Conservation (phyloP, 2,888 invertebrate genomes). For the Philonicus albiceps region DNA sequence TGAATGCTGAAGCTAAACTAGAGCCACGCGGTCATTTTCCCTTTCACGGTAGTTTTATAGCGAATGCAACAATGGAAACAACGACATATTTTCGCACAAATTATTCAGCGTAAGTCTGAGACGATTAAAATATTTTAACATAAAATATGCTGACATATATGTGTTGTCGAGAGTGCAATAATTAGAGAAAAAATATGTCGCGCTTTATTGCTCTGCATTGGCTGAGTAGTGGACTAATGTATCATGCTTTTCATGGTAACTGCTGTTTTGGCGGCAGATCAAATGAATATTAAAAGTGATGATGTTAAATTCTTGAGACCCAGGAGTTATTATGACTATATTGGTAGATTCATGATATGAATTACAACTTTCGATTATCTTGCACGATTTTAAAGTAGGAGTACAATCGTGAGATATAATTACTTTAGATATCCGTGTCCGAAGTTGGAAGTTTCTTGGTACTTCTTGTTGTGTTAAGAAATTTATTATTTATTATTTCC, state of each 20-base stretch:
- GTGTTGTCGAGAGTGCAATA: background rate
- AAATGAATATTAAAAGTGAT: background rate
- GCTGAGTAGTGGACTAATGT: background rate
- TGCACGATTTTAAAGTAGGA: background rate
- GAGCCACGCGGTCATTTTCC: background rate
- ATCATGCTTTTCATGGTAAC: background rate
- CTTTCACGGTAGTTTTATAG: constrained; percentile 3
- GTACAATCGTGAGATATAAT: background rate
- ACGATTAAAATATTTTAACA: constrained; percentile 36
- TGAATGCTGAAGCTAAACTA: background rate
- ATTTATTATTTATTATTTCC: background rate
- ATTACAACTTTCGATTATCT: background rate
- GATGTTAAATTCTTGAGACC: background rate
- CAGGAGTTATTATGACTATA: background rate
- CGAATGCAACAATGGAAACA: constrained; percentile 13
- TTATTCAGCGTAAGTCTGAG: constrained; percentile 19
- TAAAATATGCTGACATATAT: constrained; percentile 19
- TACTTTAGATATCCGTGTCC: too few species aligned
- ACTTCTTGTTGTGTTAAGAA: too few species aligned
- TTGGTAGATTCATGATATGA: background rate
- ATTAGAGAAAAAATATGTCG: constrained; percentile 7
- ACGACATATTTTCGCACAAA: constrained; percentile 28
- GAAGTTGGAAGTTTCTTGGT: too few species aligned
- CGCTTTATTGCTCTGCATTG: background rate
- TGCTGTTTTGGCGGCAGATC: background rate